phyloP scores from a whole-genome alignment of 2,888 invertebrate species.

The Drosophila leonis region DNA sequence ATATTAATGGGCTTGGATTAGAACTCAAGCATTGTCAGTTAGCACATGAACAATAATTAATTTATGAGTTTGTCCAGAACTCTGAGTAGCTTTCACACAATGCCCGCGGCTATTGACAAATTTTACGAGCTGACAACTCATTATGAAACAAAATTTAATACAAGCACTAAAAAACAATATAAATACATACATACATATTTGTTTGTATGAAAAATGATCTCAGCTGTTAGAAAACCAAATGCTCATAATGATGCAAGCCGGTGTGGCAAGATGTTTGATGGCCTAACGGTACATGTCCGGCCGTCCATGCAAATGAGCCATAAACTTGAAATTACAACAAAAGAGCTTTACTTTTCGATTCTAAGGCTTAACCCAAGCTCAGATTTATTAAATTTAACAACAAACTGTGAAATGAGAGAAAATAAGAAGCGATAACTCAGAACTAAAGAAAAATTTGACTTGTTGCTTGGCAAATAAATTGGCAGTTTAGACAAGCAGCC shows the following conservation, averaged over 20 bases:
- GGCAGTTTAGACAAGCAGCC: constrained; percentile 28
- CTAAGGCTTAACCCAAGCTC: constrained; percentile 9
- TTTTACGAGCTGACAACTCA: constrained; percentile 72
- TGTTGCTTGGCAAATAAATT: constrained; percentile 45
- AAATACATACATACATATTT: constrained; percentile 5
- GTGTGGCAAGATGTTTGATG: constrained; percentile 34
- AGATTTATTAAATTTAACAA: constrained; percentile 71
- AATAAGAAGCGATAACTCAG: constrained; percentile 17
- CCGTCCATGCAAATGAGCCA: constrained; percentile 75
- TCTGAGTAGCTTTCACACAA: constrained; percentile 33
- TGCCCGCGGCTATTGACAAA: constrained; percentile 55
- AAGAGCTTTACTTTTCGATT: constrained; percentile 18
- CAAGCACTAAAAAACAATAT: constrained; percentile 28
- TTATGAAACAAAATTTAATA: constrained; percentile 66
- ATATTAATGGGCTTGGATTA: constrained; percentile 49
- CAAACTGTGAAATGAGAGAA: constrained; percentile 62
- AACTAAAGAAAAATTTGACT: constrained; percentile 20
- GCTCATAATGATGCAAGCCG: constrained; percentile 55
- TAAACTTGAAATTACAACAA: constrained; percentile 50
- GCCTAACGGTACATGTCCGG: constrained; percentile 62
- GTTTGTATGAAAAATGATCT: constrained; percentile 52
- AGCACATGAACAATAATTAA: constrained; percentile 69
- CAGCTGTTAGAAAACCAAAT: constrained; percentile 27
- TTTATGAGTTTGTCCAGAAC: constrained; percentile 62
- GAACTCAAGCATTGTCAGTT: constrained; percentile 45